Conservation (phyloP, 2,113 vertebrate genomes). For the Cisticola juncidis region DNA sequence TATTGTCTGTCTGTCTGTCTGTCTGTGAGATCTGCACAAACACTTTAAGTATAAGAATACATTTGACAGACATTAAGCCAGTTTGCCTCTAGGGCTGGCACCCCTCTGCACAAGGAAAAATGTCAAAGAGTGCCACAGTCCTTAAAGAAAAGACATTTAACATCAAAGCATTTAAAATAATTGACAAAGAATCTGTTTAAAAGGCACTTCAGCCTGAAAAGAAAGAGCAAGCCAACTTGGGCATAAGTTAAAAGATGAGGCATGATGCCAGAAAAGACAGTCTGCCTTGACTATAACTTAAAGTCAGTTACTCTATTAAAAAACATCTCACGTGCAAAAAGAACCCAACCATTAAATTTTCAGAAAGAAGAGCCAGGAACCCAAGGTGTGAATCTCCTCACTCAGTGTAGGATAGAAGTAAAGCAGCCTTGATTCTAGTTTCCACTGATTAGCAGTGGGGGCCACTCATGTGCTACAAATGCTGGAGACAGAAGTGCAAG, state of each 20-base stretch:
- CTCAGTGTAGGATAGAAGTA: background rate
- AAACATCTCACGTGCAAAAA: background rate
- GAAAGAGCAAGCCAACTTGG: background rate
- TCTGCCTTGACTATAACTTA: background rate
- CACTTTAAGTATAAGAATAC: background rate
- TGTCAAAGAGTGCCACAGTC: background rate
- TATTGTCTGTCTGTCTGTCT: background rate
- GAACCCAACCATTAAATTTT: background rate
- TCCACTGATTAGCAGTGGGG: background rate
- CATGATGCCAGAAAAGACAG: background rate
- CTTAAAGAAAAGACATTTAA: background rate
- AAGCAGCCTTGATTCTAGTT: background rate
- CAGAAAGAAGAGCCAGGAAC: background rate
- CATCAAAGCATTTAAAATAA: background rate
- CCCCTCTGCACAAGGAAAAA: background rate
- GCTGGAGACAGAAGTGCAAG: background rate
- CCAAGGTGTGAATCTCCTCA: background rate
- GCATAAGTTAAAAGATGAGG: background rate
- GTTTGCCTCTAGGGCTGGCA: background rate
- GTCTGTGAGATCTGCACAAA: background rate
- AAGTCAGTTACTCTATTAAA: background rate
- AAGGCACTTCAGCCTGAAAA: background rate
- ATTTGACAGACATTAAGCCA: background rate
- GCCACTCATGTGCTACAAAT: background rate
- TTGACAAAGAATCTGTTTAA: background rate